Conservation (phyloP, 2,113 vertebrate species). For the Alethe diademata region DNA sequence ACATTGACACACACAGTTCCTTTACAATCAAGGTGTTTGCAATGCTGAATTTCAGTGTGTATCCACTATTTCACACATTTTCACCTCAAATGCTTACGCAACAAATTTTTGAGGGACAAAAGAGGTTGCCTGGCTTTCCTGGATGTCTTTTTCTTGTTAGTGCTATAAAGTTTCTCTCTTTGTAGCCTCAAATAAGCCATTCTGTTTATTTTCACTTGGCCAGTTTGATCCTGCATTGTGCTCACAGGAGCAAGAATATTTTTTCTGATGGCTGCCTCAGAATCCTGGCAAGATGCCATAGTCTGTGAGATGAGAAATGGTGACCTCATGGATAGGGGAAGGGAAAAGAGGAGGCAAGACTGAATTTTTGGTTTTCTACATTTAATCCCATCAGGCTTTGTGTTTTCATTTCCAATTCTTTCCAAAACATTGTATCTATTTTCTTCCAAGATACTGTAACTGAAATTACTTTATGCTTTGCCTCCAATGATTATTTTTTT, state of each 20-base stretch:
- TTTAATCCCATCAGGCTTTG: constrained; percentile 39
- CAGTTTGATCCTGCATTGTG: not conserved
- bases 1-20: not conserved
- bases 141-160: not conserved
- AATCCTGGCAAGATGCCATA: constrained; percentile 19
- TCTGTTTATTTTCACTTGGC: not conserved
- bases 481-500: constrained; percentile 41
- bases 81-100: not conserved
- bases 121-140: not conserved
- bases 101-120: not conserved
- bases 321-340: constrained; percentile 8
- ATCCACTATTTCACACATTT: not conserved
- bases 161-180: not conserved
- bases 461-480: not conserved
- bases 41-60: not conserved
- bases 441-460: constrained; percentile 19
- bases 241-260: not conserved
- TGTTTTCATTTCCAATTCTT: constrained; percentile 38
- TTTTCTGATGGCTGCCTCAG: not conserved
- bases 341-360: constrained; percentile 22
- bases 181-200: not conserved
- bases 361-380: constrained; percentile 30
- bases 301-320: not conserved
- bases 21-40: not conserved
- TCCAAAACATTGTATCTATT: constrained; percentile 33